A percentile compares a stretch with the other conserved stretches of the same genome.
These are phyloP conservation scores for Andrena praecox DNA, from an alignment of 2,888 invertebrate species.

Conservation along the genomic window DNA sequence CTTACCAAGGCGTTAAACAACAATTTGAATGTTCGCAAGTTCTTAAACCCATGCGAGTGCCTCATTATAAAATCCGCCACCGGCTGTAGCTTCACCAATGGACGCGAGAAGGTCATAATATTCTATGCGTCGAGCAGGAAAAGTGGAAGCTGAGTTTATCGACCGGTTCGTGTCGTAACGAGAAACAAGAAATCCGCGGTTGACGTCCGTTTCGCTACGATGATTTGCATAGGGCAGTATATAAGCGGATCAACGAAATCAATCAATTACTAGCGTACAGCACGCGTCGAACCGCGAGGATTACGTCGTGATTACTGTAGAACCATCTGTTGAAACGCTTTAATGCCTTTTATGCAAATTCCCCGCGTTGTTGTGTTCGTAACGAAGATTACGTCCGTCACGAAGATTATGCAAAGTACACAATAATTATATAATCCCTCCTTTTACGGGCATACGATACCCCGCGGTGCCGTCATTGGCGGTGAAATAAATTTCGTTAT, in stretches of 20 bases:
- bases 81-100: background rate
- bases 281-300: conserved; percentile 67
- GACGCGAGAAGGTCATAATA: background rate
- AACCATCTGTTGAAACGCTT: conserved; percentile 72
- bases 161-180: conserved; percentile 27
- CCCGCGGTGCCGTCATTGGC: conserved; percentile 34
- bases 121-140: background rate
- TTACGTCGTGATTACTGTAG: conserved; percentile 72
- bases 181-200: conserved; percentile 54
- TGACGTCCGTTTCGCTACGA: conserved; percentile 60
- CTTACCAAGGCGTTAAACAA: too few relatives aligned
- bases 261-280: conserved; percentile 70
- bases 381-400: conserved; percentile 66
- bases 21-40: too few relatives aligned
- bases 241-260: conserved; percentile 75
- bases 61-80: too few relatives aligned
- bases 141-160: conserved; percentile 7
- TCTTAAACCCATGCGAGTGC: too few relatives aligned
- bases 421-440: conserved; percentile 64
- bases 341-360: conserved; percentile 74
- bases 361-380: conserved; percentile 60
- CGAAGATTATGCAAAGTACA: conserved; percentile 66
- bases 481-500: conserved; percentile 63
- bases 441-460: conserved; percentile 55
- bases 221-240: conserved; percentile 71